Evolutionary conservation across 2,888 invertebrate genomes (phyloP).

Genomic region (Holacanthella duospinosa): DNA sequence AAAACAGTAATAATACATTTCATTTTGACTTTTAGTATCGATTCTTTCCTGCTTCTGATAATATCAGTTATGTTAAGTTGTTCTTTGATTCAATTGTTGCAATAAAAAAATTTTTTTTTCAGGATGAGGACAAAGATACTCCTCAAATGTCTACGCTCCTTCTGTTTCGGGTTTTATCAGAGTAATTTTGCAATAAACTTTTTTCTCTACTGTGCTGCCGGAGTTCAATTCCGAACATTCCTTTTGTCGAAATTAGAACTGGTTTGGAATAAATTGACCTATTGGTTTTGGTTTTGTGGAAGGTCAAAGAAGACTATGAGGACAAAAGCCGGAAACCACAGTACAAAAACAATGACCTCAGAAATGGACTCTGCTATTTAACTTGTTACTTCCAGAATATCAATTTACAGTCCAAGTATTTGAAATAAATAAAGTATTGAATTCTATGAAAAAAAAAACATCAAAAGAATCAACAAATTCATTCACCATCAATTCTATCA

Average conservation of each 20-base stretch:
- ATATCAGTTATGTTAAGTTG: no score
- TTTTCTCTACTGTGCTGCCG: slow-evolving; percentile 42
- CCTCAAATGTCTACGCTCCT: slow-evolving; percentile 42
- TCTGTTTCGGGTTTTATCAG: slow-evolving; percentile 42
- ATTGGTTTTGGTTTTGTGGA: not conserved
- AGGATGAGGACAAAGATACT: slow-evolving; percentile 42
- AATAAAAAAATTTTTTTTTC: no score
- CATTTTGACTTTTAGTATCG: no score
- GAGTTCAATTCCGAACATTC: slow-evolving; percentile 40
- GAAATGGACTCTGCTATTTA: not conserved
- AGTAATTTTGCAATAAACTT: slow-evolving; percentile 43
- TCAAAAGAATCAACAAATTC: no score
- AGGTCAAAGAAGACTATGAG: not conserved
- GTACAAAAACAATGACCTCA: not conserved
- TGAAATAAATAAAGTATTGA: no score
- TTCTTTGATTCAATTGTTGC: no score
- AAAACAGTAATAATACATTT: no score
- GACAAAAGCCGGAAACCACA: not conserved
- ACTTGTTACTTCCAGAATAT: no score
- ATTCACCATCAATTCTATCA: no score
- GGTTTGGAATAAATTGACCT: not conserved
- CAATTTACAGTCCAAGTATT: no score
- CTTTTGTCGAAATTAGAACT: slow-evolving; percentile 17
- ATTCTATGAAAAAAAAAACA: no score
- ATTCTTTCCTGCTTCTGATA: no score